A percentile compares a stretch with the other conserved stretches of the same genome.
Conservation (phyloP, 2,113 vertebrate genomes). For the Aythya baeri region DNA sequence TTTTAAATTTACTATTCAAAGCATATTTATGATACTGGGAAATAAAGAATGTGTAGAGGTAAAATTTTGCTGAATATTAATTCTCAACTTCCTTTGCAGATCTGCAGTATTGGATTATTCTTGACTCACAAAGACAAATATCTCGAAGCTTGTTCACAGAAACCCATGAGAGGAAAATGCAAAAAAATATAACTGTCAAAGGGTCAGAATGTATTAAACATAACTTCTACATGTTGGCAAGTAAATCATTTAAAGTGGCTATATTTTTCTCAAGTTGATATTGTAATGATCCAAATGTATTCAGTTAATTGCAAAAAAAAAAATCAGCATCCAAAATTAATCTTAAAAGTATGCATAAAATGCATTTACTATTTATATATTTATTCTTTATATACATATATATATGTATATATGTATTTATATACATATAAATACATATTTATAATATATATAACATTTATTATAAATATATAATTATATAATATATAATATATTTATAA, state of each 20-base stretch:
- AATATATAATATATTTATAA: too few relatives aligned
- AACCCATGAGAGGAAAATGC: slow-evolving; percentile 76
- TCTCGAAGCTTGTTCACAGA: slow-evolving; percentile 79
- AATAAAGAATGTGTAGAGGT: neutral
- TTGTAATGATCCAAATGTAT: neutral
- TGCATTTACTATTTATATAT: neutral
- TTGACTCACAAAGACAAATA: slow-evolving; percentile 78
- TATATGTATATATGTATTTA: neutral
- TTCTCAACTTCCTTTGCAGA: slow-evolving; percentile 47
- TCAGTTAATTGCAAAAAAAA: neutral
- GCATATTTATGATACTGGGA: neutral
- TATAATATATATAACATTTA: too few relatives aligned
- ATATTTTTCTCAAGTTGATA: slow-evolving; percentile 2
- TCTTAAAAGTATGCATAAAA: neutral
- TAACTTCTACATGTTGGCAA: slow-evolving; percentile 87
- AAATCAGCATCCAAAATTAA: neutral
- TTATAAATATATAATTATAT: too few relatives aligned
- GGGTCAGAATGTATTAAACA: slow-evolving; percentile 74
- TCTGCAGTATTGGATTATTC: slow-evolving; percentile 79
- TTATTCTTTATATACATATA: too few relatives aligned
- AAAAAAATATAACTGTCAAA: slow-evolving; percentile 72
- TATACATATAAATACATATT: too few relatives aligned
- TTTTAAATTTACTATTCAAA: neutral
- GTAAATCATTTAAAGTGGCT: slow-evolving; percentile 78
- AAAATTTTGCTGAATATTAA: neutral